These are phyloP conservation scores for Pheosia gnoma DNA, from an alignment of 2,888 invertebrate species.

Conservation along the genomic window DNA sequence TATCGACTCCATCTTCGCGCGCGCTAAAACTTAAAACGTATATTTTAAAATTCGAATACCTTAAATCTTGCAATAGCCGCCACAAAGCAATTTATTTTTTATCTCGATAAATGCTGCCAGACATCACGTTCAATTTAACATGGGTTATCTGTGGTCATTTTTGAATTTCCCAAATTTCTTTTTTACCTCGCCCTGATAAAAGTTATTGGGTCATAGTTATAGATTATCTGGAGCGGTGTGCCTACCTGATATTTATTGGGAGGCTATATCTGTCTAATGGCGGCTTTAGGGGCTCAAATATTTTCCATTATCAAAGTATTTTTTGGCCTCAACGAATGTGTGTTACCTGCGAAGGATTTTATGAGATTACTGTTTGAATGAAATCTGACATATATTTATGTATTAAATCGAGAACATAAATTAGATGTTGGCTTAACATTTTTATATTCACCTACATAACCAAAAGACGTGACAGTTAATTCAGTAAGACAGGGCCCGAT, in stretches of 20 bases:
- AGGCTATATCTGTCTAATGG: conserved; percentile 22
- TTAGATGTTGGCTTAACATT: background rate
- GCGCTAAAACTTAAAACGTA: conserved; percentile 1
- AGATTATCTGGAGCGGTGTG: conserved; percentile 16
- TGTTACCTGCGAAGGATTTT: conserved; percentile 15
- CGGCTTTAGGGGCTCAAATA: conserved; percentile 31
- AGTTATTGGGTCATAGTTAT: conserved; percentile 7
- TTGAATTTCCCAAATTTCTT: conserved; percentile 9
- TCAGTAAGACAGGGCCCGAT: no score
- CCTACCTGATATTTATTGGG: conserved; percentile 33
- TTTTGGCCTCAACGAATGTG: conserved; percentile 15
- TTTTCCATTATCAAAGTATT: conserved; percentile 28
- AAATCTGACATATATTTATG: background rate
- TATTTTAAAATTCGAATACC: conserved; percentile 11
- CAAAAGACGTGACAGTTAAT: no score
- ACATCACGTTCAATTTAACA: conserved; percentile 12
- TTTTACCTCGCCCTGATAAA: conserved; percentile 20
- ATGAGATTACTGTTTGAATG: conserved; percentile 1
- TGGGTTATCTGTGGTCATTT: conserved; percentile 15
- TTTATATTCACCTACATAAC: no score
- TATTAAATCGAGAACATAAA: background rate
- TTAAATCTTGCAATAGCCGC: background rate
- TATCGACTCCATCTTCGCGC: conserved; percentile 1
- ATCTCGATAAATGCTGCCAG: conserved; percentile 14
- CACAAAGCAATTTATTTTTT: conserved; percentile 10